Percentiles rank a stretch among this genome's conserved stretches.
Conservation (phyloP, 2,797 vertebrate genomes). For the Thaleichthys pacificus region DNA sequence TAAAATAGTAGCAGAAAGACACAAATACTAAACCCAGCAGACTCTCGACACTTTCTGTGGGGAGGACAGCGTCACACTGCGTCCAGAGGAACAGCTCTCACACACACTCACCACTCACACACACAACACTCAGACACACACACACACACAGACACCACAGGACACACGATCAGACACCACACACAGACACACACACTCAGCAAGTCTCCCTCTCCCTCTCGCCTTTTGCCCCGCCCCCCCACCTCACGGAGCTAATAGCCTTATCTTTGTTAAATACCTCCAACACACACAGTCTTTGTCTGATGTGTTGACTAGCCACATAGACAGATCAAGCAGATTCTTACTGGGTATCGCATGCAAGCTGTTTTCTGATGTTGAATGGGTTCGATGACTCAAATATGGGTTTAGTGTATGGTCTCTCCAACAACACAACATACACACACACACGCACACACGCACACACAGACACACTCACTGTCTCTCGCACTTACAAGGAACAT, state of each 20-base stretch:
- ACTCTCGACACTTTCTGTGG: conserved; percentile 74
- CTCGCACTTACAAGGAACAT: conserved; percentile 71
- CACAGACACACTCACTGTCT: background rate
- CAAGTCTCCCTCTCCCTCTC: conserved; percentile 37
- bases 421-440: conserved; percentile 1
- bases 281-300: conserved; percentile 14
- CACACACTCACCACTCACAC: too few species aligned
- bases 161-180: too few species aligned
- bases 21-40: conserved; percentile 73
- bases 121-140: too few species aligned
- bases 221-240: conserved; percentile 56
- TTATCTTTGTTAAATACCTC: conserved; percentile 64
- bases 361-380: conserved; percentile 12
- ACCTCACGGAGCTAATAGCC: conserved; percentile 56
- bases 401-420: background rate
- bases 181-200: too few species aligned
- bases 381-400: background rate
- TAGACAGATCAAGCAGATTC: background rate
- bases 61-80: conserved; percentile 77
- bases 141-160: too few species aligned
- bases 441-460: conserved; percentile 45
- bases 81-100: conserved; percentile 60
- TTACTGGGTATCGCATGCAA: conserved; percentile 35
- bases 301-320: background rate
- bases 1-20: conserved; percentile 77